A percentile compares a stretch with the other conserved stretches of the same genome.
phyloP scores from a whole-genome alignment of 2,113 vertebrate species.

The Phainopepla nitens region DNA sequence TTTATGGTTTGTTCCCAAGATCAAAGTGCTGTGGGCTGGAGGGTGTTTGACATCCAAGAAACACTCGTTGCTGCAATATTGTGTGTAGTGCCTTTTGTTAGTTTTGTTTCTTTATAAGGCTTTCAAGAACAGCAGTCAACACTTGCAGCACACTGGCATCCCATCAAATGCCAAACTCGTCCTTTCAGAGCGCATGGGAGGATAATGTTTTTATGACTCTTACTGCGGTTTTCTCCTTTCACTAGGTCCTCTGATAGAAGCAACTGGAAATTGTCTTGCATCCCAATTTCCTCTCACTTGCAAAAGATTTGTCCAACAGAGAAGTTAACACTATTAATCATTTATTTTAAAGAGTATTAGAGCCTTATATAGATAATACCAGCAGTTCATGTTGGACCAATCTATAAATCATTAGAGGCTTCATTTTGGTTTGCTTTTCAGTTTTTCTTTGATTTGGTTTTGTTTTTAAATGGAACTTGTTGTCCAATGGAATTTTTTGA shows the following conservation, averaged over 20 bases:
- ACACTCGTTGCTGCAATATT: not conserved
- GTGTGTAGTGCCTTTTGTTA: slow-evolving; percentile 36
- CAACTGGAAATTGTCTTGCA: slow-evolving; percentile 20
- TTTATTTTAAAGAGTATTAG: not conserved
- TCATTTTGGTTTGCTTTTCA: not conserved
- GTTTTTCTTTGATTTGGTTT: not conserved
- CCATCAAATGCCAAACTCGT: not conserved
- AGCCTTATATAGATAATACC: slow-evolving; percentile 33
- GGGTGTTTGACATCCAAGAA: slow-evolving; percentile 58
- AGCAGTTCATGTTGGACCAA: not conserved
- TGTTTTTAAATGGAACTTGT: not conserved
- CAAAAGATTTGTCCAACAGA: not conserved
- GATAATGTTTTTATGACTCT: not conserved
- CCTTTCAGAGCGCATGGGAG: not conserved
- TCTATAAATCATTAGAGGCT: not conserved
- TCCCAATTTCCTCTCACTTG: not conserved
- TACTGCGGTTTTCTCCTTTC: not conserved
- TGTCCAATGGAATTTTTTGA: not conserved
- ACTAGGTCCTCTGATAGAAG: not conserved
- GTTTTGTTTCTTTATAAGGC: slow-evolving; percentile 66
- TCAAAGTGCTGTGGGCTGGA: slow-evolving; percentile 47
- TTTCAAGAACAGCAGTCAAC: slow-evolving; percentile 49
- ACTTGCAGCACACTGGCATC: slow-evolving; percentile 33
- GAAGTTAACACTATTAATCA: not conserved
- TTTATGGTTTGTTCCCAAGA: slow-evolving; percentile 46